Percentiles rank a stretch among this genome's conserved stretches.
phyloP scores from a whole-genome alignment of 2,888 invertebrate species.

The Heteromyza rotundicornis region DNA sequence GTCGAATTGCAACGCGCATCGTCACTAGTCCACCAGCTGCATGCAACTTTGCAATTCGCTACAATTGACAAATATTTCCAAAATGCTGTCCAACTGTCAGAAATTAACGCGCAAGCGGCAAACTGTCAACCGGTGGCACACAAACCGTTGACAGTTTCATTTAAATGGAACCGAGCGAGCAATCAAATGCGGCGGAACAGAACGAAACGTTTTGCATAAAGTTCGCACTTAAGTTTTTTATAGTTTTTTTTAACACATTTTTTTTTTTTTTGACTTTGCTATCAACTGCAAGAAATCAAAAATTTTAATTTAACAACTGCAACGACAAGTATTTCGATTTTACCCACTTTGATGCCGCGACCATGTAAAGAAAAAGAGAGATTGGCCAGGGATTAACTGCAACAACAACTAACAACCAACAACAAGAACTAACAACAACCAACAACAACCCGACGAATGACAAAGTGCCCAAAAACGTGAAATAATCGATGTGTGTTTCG shows the following conservation, averaged over 20 bases:
- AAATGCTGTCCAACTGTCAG: slow-evolving; percentile 22
- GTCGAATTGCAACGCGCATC: slow-evolving; percentile 5
- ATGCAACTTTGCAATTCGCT: not conserved
- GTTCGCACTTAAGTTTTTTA: no score
- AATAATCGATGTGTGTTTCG: not conserved
- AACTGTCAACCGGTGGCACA: slow-evolving; percentile 21
- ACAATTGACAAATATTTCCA: not conserved
- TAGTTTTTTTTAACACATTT: no score
- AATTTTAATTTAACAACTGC: slow-evolving; percentile 21
- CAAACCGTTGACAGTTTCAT: slow-evolving; percentile 41
- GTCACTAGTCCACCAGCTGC: not conserved
- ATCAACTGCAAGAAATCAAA: slow-evolving; percentile 25
- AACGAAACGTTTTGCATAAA: not conserved
- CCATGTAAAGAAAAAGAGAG: not conserved
- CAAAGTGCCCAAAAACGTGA: not conserved
- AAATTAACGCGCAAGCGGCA: slow-evolving; percentile 19
- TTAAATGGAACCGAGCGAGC: slow-evolving; percentile 37
- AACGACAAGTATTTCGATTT: slow-evolving; percentile 19
- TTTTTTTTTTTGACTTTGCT: slow-evolving; percentile 11
- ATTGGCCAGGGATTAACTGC: not conserved
- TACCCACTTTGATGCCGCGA: not conserved
- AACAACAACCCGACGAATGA: not conserved
- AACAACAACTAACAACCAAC: no score
- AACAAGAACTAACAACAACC: not conserved
- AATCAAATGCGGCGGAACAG: slow-evolving; percentile 9